Base-by-base conservation (phyloP, 2,888 invertebrate species). In the Agrochola lychnidis region DNA sequence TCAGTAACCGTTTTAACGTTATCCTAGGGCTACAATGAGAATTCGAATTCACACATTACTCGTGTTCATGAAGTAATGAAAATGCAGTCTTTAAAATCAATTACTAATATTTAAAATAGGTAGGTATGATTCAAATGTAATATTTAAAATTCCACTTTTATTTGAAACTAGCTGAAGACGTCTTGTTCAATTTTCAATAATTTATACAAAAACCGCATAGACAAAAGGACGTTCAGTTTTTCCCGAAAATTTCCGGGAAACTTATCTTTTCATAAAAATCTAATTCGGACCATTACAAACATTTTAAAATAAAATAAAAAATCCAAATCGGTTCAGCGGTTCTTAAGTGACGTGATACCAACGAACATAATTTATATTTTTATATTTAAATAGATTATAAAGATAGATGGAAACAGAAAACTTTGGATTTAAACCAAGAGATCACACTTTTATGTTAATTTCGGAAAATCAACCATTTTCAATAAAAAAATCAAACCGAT, bases 61-160 rank as follows among this genome's bases (percentile, higher is more conserved):
- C 30, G 36, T 71, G 56, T 79, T 61, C 30, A 48, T 51, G 48
- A 76, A 76, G 36, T 57, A 72, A 62, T 72, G 5, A 48, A 48
- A 59, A 70, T n/a, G 10, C 73, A 83, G 84, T 83, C 80, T 83
- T 83, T 71, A 30, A 61, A 75, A 79, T 48, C 25, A 61, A 72
- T 67, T 12, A 53, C 70, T 53, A 42, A 16, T 53, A 53, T 62
- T 70, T 48, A 1, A 62, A 51, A 51, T 48, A 36, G 36, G 36
- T 48, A 36, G 36, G 36, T 36, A 61, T 61, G 14, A 79, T 30
- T 30, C 2, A 36, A 51, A 51, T n/a, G 12, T n/a, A 64, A 73
- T 22, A 40, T 53, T 16, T n/a, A n/a, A n/a, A 19, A 59, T 30
- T n/a, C 42, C 16, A 22, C 10, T 42, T 67, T 74, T 56, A 74